Conservation (phyloP, 2,888 invertebrate species). For the Imbricaverruca yamaguchii region DNA sequence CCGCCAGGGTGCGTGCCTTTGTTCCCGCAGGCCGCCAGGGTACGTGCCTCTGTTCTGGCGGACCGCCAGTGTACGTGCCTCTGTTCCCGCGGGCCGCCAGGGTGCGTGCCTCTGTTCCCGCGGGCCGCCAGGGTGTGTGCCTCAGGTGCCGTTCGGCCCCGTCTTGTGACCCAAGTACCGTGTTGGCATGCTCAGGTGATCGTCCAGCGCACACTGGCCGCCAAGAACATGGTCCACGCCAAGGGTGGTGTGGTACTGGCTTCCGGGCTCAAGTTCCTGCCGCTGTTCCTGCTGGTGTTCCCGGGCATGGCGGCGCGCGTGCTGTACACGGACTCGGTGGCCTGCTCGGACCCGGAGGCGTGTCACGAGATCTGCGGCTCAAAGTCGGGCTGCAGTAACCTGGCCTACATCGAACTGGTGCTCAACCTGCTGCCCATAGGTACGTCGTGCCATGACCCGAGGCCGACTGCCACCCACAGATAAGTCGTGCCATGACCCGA, state of each 20-base stretch:
- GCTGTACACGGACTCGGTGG: slow-evolving; percentile 46
- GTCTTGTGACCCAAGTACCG: no score
- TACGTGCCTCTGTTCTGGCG: no score
- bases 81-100: no score
- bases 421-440: slow-evolving; percentile 45
- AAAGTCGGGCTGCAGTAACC: slow-evolving; percentile 44
- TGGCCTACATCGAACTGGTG: slow-evolving; percentile 47
- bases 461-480: no score
- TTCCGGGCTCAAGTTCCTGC: slow-evolving; percentile 45
- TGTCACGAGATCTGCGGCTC: slow-evolving; percentile 43
- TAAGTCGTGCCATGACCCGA: no score
- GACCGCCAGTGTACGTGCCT: no score
- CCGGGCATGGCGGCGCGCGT: slow-evolving; percentile 48
- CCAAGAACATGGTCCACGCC: slow-evolving; percentile 46
- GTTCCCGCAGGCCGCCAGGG: no score
- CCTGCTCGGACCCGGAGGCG: slow-evolving; percentile 42
- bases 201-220: slow-evolving; percentile 45
- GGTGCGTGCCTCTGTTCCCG: no score
- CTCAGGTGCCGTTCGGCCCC: no score
- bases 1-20: no score
- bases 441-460: no score
- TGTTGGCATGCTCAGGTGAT: slow-evolving; percentile 44
- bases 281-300: slow-evolving; percentile 45
- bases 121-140: no score
- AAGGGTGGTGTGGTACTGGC: slow-evolving; percentile 47